Percentiles rank a stretch among this genome's conserved stretches.
Evolutionary conservation across 2,113 vertebrate genomes (phyloP).

Genomic region (Sporophila hypoxantha): DNA sequence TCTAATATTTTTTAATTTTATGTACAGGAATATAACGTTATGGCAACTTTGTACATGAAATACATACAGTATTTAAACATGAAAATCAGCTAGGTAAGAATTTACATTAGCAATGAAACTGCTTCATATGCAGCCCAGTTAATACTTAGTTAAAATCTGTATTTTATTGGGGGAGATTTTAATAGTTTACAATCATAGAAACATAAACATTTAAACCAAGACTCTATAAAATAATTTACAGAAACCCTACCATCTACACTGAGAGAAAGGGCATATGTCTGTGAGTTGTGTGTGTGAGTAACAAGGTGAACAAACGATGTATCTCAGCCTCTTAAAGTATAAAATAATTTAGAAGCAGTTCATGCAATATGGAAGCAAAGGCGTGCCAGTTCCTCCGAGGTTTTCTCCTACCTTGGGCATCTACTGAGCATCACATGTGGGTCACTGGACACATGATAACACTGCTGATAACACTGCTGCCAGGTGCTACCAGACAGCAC

Average conservation of each 20-base stretch:
- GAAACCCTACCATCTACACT: slow-evolving; percentile 68
- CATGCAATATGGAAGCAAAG: slow-evolving; percentile 82
- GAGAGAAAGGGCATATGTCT: slow-evolving; percentile 52
- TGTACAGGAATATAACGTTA: slow-evolving; percentile 79
- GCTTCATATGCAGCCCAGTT: slow-evolving; percentile 66
- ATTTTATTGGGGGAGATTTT: slow-evolving; percentile 68
- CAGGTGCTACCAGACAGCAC: slow-evolving; percentile 14
- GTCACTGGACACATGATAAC: slow-evolving; percentile 29
- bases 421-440: slow-evolving; percentile 59
- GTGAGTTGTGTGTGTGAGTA: slow-evolving; percentile 57
- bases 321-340: slow-evolving; percentile 64
- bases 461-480: neutral
- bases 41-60: slow-evolving; percentile 94
- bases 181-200: slow-evolving; percentile 85
- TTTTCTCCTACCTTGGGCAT: slow-evolving; percentile 57
- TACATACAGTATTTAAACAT: slow-evolving; percentile 84
- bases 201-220: slow-evolving; percentile 80
- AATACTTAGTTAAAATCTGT: slow-evolving; percentile 81
- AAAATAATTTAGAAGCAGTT: slow-evolving; percentile 84
- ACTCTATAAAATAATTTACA: slow-evolving; percentile 99
- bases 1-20: slow-evolving; percentile 80
- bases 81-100: slow-evolving; percentile 82
- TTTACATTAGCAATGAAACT: slow-evolving; percentile 83
- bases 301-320: slow-evolving; percentile 50
- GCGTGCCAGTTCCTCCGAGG: slow-evolving; percentile 40